Evolutionary conservation across 2,888 invertebrate genomes (phyloP), one percentile per base, ranked within the genome.

Genomic region (Caenorhabditis zanzibari): DNA sequence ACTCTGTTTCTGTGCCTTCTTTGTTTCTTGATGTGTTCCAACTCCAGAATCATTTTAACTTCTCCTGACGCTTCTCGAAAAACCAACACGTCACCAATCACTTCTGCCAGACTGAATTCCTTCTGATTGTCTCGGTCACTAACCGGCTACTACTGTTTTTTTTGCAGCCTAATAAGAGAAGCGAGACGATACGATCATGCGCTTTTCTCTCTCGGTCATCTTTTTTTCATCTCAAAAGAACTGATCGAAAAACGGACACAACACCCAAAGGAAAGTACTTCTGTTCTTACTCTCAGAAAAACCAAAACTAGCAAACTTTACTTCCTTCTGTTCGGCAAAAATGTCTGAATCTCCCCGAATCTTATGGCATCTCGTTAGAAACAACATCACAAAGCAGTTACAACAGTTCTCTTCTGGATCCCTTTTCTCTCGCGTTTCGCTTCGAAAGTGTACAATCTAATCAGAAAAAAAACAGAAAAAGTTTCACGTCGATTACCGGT

Each of bases 371-470:
- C 58, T 66, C 28, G 38, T 24, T 38, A 61, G 49, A 68, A 61
- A 38, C 76, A 69, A 47, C 68, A 76, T 76, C 76, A 76, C 76
- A 69, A 76, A 76, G 58, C 58, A 52, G 68, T 76, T 76, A 69
- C 75, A 75, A 75, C 76, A 66, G 32, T 19, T 52, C 76, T 47
- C 44, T 58, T 41, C 76, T 69, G 76, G 76, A 76, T 76, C 52
- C 56, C 58, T 54, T 16, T 68, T 68, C 68, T 76, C 76, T 76
- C 76, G 35, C 59, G 35, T 47, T 47, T 19, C 47, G 47, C 61
- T 76, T 69, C 26, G 35, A 61, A 59, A 58, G 76, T 76, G 59
- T 76, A 76, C 76, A 76, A 59, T 76, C 49, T 76, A 69, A 76
- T 69, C 76, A 76, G 69, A 64, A 68, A 68, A 76, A 68, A 68